Evolutionary conservation across 2,888 invertebrate species (phyloP), one percentile per base, ranked within the genome.

Genomic region (Drosophila mulleri): DNA sequence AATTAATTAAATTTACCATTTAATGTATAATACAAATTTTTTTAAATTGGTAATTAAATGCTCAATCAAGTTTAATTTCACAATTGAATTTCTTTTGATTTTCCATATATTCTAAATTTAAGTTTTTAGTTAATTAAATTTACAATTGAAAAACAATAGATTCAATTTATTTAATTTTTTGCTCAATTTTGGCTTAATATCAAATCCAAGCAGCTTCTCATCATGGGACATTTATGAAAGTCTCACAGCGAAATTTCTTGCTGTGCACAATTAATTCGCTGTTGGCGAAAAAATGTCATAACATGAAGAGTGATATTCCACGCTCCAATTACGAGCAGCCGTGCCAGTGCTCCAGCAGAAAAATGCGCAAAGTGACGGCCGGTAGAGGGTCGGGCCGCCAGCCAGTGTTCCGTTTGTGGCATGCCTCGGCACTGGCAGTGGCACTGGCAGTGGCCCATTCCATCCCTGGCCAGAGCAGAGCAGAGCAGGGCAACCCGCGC

Each of bases 271-370:
- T 86, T 83, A 86, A 88, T 83, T 88, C 89, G 84, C 83, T 83
- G 75, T 83, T 83, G 78, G 89, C 82, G 71, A 86, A 83, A 83
- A 88, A 83, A 83, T 83, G 87, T 91, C 91, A 91, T 91, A 91
- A 90, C 91, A 90, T 90, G 91, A 91, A 91, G 91, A 91, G 90
- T 91, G 90, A 90, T 90, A 91, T 89, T 91, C 83, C 91, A 91
- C 89, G 91, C 91, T 90, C 91, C 91, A 91, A 91, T 91, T 91
- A 91, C 89, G 86, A 82, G 88, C 82, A 78, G 82, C 78, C 76
- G 81, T 83, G 82, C 83, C 77, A 64, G 56, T 62, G 72, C 48
- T 65, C 78, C 70, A 82, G 79, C 77, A 82, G 83, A 85, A 85
- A 80, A 83, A 86, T 78, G 82, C 67, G 66, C 84, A 70, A 66